Evolutionary conservation across 2,888 invertebrate genomes (phyloP), one percentile per base, ranked within the genome.

Genomic region (Tridacna gigas): DNA sequence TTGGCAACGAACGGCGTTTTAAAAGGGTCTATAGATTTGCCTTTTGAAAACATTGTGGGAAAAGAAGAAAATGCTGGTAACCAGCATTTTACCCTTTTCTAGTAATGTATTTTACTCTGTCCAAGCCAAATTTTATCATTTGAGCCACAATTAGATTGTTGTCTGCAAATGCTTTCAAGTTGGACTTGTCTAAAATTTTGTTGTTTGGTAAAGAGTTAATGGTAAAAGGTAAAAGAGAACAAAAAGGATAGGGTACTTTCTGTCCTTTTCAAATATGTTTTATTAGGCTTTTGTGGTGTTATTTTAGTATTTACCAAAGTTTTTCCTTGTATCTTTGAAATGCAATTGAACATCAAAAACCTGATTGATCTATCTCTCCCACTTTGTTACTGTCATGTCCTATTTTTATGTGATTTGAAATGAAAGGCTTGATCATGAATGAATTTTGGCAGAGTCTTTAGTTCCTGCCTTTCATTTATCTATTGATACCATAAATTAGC

Each of bases 331-430:
- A 63, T 63, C 22, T 71, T 47, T 71, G 71, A 71, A 51, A 51
- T 71, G 37, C 51, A 71, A 71, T 71, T 47, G 47, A 71, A 47
- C 71, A 22, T 71, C 71, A 71, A 71, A 71, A n/a, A 51, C 18
- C 47, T 51, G n/a, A 71, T 71, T 71, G 71, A 71, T 71, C 51
- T 51, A 71, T 51, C 71, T n/a, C 13, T 45, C 45, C 20, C n/a
- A 71, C 45, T 51, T 51, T 71, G 71, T 71, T 51, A 71, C 51
- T 51, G 71, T 71, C 71, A 71, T 51, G 48, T 51, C 71, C 71
- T 22, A 71, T 71, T 51, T 71, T 51, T 71, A 51, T 51, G 48
- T 71, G 71, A 51, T 22, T 67, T 51, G 25, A 71, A 20, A 69
- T 12, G 51, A 48, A 71, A 51, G 18, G 71, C 51, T 51, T 71